Percentiles rank a stretch among this genome's conserved stretches.
phyloP scores from a whole-genome alignment of 2,888 invertebrate species.

The Heliconius aoede region DNA sequence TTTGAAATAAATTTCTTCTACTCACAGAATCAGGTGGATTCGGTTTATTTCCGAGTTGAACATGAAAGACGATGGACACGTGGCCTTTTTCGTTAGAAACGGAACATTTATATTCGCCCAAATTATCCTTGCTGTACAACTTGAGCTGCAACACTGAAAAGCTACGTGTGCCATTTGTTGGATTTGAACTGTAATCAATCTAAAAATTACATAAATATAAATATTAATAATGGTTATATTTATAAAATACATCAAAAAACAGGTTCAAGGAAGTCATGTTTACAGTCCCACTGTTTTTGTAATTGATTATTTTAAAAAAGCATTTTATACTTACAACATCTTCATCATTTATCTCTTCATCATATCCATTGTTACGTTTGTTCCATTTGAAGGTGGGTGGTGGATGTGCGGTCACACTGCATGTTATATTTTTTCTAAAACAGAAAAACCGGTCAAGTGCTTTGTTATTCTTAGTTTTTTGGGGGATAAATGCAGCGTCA shows the following conservation, averaged over 20 bases:
- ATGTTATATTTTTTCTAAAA: constrained; percentile 75
- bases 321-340: constrained; percentile 62
- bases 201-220: constrained; percentile 10
- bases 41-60: constrained; percentile 70
- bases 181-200: constrained; percentile 56
- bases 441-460: neutral
- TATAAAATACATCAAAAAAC: neutral
- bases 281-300: neutral
- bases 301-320: neutral
- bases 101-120: constrained; percentile 72
- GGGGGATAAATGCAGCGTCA: too few relatives aligned
- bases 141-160: constrained; percentile 67
- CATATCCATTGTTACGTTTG: constrained; percentile 55
- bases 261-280: neutral
- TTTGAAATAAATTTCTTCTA: constrained; percentile 29
- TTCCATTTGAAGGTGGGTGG: constrained; percentile 68
- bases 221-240: neutral
- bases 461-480: too few relatives aligned
- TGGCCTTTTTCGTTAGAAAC: constrained; percentile 66
- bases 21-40: constrained; percentile 70
- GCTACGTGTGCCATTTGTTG: constrained; percentile 54
- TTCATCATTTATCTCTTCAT: constrained; percentile 59
- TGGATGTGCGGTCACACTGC: constrained; percentile 71
- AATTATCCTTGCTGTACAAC: constrained; percentile 59
- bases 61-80: constrained; percentile 68